These are phyloP conservation scores for Brachionus plicatilis DNA, from an alignment of 1,140 invertebrate species.

Conservation along the genomic window DNA sequence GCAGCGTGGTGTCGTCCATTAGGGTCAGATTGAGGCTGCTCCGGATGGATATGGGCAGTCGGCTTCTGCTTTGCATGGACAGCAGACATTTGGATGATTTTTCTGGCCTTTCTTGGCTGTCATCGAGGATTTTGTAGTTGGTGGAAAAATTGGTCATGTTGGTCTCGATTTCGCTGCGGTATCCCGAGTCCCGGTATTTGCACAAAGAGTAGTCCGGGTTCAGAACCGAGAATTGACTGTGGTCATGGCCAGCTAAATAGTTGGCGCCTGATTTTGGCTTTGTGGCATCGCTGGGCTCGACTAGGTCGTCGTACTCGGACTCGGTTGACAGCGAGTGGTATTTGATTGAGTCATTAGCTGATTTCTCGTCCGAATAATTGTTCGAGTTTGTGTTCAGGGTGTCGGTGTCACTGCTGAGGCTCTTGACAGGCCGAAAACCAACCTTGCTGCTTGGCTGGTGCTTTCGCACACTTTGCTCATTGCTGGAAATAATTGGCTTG, in stretches of 20 bases:
- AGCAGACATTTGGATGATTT: slow-evolving; percentile 3
- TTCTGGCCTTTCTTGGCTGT: background rate
- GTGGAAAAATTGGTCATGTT: slow-evolving; percentile 30
- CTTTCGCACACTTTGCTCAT: background rate
- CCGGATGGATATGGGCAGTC: background rate
- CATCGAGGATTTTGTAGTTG: background rate
- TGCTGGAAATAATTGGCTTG: background rate
- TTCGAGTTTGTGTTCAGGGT: slow-evolving; percentile 33
- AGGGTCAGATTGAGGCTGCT: slow-evolving; percentile 25
- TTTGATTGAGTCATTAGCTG: slow-evolving; percentile 36
- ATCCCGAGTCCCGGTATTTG: slow-evolving; percentile 25
- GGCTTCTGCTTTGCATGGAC: slow-evolving; percentile 23
- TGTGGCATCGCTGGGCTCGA: background rate
- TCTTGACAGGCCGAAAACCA: background rate
- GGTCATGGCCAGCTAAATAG: background rate
- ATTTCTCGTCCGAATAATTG: slow-evolving; percentile 36
- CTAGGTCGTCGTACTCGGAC: slow-evolving; percentile 28
- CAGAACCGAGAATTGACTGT: background rate
- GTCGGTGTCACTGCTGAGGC: background rate
- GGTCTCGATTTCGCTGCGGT: slow-evolving; percentile 28
- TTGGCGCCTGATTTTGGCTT: background rate
- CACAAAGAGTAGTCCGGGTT: background rate
- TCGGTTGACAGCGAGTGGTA: slow-evolving; percentile 30
- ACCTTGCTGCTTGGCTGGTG: background rate
- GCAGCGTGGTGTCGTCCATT: background rate